phyloP scores from a whole-genome alignment of 2,797 vertebrate species.

The Psittacula echo region DNA sequence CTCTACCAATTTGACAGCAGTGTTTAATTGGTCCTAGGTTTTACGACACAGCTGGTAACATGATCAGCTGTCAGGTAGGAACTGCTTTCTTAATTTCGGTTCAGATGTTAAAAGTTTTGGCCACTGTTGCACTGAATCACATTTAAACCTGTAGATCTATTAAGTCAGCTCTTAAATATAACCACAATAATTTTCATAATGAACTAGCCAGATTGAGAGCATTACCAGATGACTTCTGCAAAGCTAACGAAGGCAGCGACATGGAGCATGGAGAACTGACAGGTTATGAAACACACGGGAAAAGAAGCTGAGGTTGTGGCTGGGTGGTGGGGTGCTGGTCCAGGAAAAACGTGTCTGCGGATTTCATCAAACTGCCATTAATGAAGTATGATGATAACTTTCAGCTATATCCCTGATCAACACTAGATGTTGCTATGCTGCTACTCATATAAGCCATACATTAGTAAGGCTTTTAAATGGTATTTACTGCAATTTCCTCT shows the following conservation, averaged over 20 bases:
- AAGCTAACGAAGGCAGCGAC: background rate
- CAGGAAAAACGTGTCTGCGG: background rate
- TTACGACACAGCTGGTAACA: fast-evolving
- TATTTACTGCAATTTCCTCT: conserved; percentile 23
- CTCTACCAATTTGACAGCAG: background rate
- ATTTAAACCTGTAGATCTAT: background rate
- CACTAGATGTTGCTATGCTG: conserved; percentile 80
- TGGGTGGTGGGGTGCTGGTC: background rate
- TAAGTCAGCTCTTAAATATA: background rate
- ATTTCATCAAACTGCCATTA: background rate
- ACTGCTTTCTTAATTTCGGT: background rate
- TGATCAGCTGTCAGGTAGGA: background rate
- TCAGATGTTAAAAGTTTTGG: background rate
- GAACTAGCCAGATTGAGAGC: background rate
- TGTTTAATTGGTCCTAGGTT: background rate
- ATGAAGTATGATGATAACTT: background rate
- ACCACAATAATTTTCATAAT: background rate
- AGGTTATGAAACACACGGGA: fast-evolving
- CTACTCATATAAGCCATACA: conserved; percentile 64
- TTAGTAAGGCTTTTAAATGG: background rate
- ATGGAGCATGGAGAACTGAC: fast-evolving
- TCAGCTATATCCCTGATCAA: conserved; percentile 66
- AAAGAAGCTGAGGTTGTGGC: background rate
- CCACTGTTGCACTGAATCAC: fast-evolving
- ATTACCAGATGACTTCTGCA: background rate